Base-by-base conservation (phyloP, 2,113 vertebrate species). In the Atlantisia rogersi region DNA sequence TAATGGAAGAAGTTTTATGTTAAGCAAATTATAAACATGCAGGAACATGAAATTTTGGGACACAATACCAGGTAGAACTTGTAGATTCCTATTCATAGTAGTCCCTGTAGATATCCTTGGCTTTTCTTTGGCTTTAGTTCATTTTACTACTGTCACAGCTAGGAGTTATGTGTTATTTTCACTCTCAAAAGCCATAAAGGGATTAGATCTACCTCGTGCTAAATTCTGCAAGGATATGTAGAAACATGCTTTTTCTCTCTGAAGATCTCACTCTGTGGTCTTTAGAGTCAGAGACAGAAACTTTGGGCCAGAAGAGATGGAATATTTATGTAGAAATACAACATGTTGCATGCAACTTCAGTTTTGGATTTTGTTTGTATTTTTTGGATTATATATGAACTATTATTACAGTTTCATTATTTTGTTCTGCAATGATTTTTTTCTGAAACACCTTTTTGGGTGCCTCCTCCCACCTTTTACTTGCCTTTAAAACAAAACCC, bases 11-110 rank as follows among this genome's bases (percentile, higher is more conserved):
- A 40, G 79, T 91, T 95, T 71, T 84, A 82, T 76, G 60, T 91
- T 71, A 84, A 92, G 48, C 62, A 96, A 91, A 96, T 90, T 93
- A 28, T 31, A 69, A 96, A 78, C 94, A 95, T 68, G 86, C 31
- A 78, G 59, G 44, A 87, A 82, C 92, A 69, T 79, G 94, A 93
- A 58, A 50, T 79, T 86, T 86, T 94, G 80, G 82, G 82, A 73
- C 39, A 22, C 60, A 20, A 44, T 42, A 77, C 37, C 35, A 87
- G 46, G 46, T 13, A 53, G 28, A 73, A 76, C 65, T 69, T 91
- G 80, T 64, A 5, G 15, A 68, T 78, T 74, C 31, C 65, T 79
- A 7, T 82, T 92, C 73, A 62, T 35, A 75, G 39, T 32, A 69
- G 70, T 71, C 50, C 70, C 74, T 79, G 35, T 81, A 77, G 65